phyloP scores from a whole-genome alignment of 2,113 vertebrate genomes.

The Psilopsiagon aurifrons region DNA sequence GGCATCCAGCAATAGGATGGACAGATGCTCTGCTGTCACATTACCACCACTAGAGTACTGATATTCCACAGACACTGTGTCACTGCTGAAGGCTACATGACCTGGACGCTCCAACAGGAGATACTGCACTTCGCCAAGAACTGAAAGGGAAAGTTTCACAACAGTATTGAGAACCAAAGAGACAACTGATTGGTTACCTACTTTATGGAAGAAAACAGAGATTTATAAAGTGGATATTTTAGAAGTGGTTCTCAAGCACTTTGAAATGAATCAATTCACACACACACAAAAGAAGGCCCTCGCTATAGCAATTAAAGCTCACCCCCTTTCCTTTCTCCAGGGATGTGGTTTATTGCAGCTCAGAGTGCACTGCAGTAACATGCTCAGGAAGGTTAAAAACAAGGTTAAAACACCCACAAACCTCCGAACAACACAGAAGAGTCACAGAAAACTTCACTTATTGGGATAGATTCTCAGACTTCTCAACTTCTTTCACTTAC shows the following conservation, averaged over 20 bases:
- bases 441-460: not conserved
- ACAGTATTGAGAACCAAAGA: not conserved
- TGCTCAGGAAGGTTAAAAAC: not conserved
- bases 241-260: not conserved
- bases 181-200: not conserved
- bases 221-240: not conserved
- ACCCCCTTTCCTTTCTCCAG: not conserved
- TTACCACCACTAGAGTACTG: slow-evolving; percentile 68
- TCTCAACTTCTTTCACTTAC: not conserved
- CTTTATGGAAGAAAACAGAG: not conserved
- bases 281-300: not conserved
- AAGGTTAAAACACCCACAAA: not conserved
- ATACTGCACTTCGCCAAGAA: slow-evolving; percentile 80
- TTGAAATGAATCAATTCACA: not conserved
- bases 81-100: slow-evolving; percentile 90
- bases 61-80: slow-evolving; percentile 86
- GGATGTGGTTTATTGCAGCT: not conserved
- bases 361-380: not conserved
- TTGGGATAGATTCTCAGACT: not conserved
- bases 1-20: slow-evolving; percentile 83
- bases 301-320: not conserved
- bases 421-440: not conserved
- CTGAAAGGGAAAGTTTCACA: slow-evolving; percentile 71
- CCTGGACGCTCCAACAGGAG: slow-evolving; percentile 81
- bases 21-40: slow-evolving; percentile 71